Conservation (phyloP, 2,113 vertebrate genomes). For the Sinocyclocheilus rhinocerous region DNA sequence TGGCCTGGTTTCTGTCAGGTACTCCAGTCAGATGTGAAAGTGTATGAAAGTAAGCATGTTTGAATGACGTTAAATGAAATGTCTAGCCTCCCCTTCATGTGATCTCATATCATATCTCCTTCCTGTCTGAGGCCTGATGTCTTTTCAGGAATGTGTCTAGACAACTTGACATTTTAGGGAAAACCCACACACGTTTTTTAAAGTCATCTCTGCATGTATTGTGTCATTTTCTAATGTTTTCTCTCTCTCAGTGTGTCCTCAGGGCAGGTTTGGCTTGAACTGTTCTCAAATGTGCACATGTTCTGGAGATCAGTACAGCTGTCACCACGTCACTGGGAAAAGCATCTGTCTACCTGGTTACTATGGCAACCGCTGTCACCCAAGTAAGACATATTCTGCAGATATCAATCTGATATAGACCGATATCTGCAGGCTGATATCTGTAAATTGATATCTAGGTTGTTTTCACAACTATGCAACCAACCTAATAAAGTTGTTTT, state of each 20-base stretch:
- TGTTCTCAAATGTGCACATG: constrained; percentile 82
- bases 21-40: constrained; percentile 49
- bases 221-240: constrained; percentile 7
- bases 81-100: neutral
- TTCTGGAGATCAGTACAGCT: constrained; percentile 75
- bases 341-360: constrained; percentile 80
- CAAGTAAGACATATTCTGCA: constrained; percentile 67
- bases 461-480: no score
- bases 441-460: no score
- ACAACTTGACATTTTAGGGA: neutral
- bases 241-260: constrained; percentile 75
- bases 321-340: constrained; percentile 78
- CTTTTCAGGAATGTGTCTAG: constrained; percentile 12
- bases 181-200: neutral
- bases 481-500: neutral
- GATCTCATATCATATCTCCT: constrained; percentile 24
- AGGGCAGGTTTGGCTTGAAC: constrained; percentile 78
- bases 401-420: no score
- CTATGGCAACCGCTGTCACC: constrained; percentile 73
- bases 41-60: constrained; percentile 63
- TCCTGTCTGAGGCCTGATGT: constrained; percentile 25
- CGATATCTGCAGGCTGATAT: no score
- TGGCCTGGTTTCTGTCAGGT: constrained; percentile 20
- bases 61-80: constrained; percentile 14
- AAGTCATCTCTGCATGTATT: neutral